Base-by-base conservation (phyloP, 1,140 invertebrate species). In the Sitophilus oryzae region DNA sequence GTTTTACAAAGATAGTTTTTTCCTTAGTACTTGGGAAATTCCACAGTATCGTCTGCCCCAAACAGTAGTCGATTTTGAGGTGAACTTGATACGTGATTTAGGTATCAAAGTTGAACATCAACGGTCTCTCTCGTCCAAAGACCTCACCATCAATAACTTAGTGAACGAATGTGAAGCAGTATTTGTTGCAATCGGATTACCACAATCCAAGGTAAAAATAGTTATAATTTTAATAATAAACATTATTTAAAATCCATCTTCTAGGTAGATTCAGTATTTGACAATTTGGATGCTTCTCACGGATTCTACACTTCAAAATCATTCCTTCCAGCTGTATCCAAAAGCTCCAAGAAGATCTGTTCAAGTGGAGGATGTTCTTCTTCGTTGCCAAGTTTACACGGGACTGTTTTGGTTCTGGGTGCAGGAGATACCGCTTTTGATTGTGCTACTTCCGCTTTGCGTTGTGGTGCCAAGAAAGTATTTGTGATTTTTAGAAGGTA, bases 361-460 rank as follows among this genome's bases (percentile, higher is more conserved):
- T 21, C 11, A n/a, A 81, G 83, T 66, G 36, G 41, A 9, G 81
- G 93, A 76, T 96, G 92, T 69, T 59, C 46, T 16, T 59, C 46
- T 16, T 56, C 62, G 16, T 71, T 98, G 37, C 94, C 95, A 1
- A 66, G 78, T 49, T 70, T 98, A 3, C 69, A 77, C 61, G 95
- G 95, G 2, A 91, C 83, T 58, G 95, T 98, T 0, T 83, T 98
- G 53, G 94, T 99, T 0, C 71, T 98, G 2, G 96, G 96, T 0
- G 93, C 94, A 11, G 96, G 96, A 0, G 96, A 99, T 70, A 99
- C 96, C 0, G 96, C 96, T 0, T 98, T 98, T 73, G 96, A 99
- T 77, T 99, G 96, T 73, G 96, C 96, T 0, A 98, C 96, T 0
- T 97, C 94, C 0, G 95, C 96, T 0, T 72, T 98, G 3, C 77